phyloP scores from a whole-genome alignment of 1,140 invertebrate genomes.

The Papilio glaucus region DNA sequence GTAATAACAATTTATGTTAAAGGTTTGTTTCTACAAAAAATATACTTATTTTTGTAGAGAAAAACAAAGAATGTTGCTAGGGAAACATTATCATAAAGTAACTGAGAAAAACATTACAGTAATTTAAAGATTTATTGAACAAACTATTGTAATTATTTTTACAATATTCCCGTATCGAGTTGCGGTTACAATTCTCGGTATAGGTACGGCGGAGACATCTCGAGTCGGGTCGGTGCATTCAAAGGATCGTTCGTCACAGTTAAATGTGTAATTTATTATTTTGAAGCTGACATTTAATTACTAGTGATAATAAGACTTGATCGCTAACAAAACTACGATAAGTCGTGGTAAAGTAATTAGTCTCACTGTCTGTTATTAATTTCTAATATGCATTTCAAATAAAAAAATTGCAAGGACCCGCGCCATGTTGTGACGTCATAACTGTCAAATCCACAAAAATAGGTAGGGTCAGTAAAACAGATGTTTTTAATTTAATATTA shows the following conservation, averaged over 20 bases:
- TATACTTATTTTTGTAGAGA: too few relatives aligned
- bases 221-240: constrained; percentile 5
- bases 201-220: background rate
- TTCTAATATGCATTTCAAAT: background rate
- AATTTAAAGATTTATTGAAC: background rate
- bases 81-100: background rate
- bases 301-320: constrained; percentile 8
- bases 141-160: background rate
- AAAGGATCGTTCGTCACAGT: constrained; percentile 24
- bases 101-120: too few relatives aligned
- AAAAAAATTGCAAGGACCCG: too few relatives aligned
- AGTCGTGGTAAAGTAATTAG: constrained; percentile 5
- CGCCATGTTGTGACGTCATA: too few relatives aligned
- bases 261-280: constrained; percentile 30
- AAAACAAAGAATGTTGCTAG: too few relatives aligned
- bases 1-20: too few relatives aligned
- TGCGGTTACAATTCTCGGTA: constrained; percentile 16
- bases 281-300: constrained; percentile 29
- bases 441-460: too few relatives aligned
- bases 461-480: too few relatives aligned
- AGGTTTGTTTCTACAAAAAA: too few relatives aligned
- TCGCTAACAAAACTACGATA: constrained; percentile 1
- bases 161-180: background rate
- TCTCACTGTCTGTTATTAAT: background rate
- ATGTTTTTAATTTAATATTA: too few relatives aligned